Percentiles rank a stretch among this genome's conserved stretches.
phyloP scores from a whole-genome alignment of 2,797 vertebrate genomes.

The Falco cherrug region DNA sequence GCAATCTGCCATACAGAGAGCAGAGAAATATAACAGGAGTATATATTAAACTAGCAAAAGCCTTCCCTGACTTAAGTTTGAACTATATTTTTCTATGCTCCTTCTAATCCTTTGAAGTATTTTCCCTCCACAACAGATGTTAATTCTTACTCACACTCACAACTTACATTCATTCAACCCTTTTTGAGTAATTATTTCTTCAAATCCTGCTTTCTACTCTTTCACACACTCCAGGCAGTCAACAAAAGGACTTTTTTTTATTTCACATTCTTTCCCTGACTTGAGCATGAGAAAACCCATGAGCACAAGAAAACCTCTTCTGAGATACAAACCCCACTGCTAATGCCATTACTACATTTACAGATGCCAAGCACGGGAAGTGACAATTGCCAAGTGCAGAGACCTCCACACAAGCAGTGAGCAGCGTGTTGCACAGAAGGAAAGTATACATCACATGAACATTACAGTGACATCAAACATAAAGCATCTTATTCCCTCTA shows the following conservation, averaged over 20 bases:
- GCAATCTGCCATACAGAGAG: neutral
- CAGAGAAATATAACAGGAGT: neutral
- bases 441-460: neutral
- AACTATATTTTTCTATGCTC: fast-evolving
- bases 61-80: neutral
- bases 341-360: neutral
- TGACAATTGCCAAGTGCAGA: neutral
- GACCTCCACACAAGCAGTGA: neutral
- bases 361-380: neutral
- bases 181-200: neutral
- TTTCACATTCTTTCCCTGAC: neutral
- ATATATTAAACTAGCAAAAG: neutral
- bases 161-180: neutral
- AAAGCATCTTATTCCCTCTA: neutral
- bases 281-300: neutral
- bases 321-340: neutral
- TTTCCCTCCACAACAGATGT: neutral
- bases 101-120: neutral
- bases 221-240: neutral
- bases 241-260: neutral
- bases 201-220: neutral
- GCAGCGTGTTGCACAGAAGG: neutral
- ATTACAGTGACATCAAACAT: neutral
- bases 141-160: neutral
- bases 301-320: neutral